Conservation (phyloP, 2,113 vertebrate genomes). For the Rousettus leschenaultii region DNA sequence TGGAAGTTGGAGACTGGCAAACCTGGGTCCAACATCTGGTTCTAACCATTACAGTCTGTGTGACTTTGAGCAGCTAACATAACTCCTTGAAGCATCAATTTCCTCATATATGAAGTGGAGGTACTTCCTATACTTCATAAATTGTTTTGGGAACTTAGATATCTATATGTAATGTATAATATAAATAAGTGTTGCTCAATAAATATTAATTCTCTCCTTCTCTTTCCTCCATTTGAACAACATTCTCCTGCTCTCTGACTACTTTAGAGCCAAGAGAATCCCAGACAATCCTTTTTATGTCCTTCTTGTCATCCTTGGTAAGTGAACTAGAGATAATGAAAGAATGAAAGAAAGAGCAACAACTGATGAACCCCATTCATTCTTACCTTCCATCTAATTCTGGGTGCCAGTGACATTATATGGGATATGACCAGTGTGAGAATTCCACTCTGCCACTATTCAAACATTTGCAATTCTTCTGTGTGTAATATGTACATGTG, state of each 20-base stretch:
- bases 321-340: background rate
- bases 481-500: background rate
- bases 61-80: background rate
- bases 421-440: background rate
- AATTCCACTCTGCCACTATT: background rate
- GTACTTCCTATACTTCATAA: background rate
- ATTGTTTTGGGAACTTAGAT: background rate
- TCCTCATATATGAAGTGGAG: background rate
- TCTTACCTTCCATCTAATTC: background rate
- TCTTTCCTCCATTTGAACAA: background rate
- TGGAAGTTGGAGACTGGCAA: background rate
- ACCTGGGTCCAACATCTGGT: background rate
- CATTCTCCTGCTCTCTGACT: background rate
- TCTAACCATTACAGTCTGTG: background rate
- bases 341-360: background rate
- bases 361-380: background rate
- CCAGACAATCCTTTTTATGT: background rate
- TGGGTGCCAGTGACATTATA: background rate
- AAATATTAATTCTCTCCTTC: background rate
- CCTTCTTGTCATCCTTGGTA: background rate
- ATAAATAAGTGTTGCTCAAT: background rate
- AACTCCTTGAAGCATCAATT: background rate
- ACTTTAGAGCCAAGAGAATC: background rate
- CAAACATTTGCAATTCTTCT: background rate
- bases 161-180: background rate